phyloP scores from a whole-genome alignment of 1,140 invertebrate genomes.

The Pogonus chalceus region DNA sequence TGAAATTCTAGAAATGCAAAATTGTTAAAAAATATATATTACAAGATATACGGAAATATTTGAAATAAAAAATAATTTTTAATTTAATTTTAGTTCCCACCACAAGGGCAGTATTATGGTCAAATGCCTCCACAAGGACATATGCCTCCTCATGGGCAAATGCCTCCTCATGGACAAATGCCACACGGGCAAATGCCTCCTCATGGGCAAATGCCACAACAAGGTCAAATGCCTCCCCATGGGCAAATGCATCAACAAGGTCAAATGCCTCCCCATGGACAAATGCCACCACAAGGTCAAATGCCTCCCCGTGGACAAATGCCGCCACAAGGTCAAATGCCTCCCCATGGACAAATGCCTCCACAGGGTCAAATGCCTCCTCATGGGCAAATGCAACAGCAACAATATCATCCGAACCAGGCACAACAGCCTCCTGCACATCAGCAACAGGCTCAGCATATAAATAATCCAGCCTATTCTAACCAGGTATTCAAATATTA shows the following conservation, averaged over 20 bases:
- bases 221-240: no score
- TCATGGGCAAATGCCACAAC: no score
- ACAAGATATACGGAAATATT: slow-evolving; percentile 13
- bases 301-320: slow-evolving; percentile 10
- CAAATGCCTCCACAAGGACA: slow-evolving; percentile 18
- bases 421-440: slow-evolving; percentile 22
- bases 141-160: slow-evolving; percentile 1
- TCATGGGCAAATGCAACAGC: slow-evolving; percentile 11
- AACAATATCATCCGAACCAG: slow-evolving; percentile 13
- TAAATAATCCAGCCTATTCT: not conserved
- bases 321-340: slow-evolving; percentile 10
- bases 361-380: slow-evolving; percentile 17
- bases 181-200: no score
- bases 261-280: no score
- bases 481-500: not conserved
- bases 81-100: slow-evolving; percentile 18
- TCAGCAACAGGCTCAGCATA: slow-evolving; percentile 24
- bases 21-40: not conserved
- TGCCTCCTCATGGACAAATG: no score
- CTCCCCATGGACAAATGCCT: slow-evolving; percentile 11
- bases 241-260: no score
- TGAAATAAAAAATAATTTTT: slow-evolving; percentile 15
- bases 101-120: slow-evolving; percentile 18
- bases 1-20: slow-evolving; percentile 5
- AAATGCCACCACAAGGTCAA: no score